Percentiles rank a stretch among this genome's conserved stretches.
Conservation (phyloP, 1,140 invertebrate species). For the Saccostrea cuccullata region DNA sequence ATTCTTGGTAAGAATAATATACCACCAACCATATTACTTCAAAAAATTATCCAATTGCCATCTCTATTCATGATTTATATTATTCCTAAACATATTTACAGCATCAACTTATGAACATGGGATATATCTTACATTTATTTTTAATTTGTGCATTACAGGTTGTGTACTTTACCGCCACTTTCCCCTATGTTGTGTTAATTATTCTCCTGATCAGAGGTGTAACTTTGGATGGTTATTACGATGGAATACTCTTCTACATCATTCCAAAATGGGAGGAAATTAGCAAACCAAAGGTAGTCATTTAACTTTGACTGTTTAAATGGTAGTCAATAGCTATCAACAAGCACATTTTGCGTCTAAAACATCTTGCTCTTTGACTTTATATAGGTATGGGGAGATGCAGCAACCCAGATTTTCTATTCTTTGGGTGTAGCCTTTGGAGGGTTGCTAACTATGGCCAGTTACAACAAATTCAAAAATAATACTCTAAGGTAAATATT, state of each 20-base stretch:
- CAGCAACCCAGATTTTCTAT: constrained; percentile 98
- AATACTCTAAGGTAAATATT: constrained; percentile 67
- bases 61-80: too few species aligned
- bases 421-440: constrained; percentile 96
- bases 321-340: too few species aligned
- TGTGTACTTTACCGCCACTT: constrained; percentile 80
- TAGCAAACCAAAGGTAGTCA: constrained; percentile 65
- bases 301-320: background rate
- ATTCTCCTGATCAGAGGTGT: constrained; percentile 77
- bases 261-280: constrained; percentile 69
- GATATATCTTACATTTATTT: background rate
- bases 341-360: too few species aligned
- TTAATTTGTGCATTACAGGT: constrained; percentile 68
- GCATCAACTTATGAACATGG: too few species aligned
- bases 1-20: too few species aligned
- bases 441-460: constrained; percentile 73
- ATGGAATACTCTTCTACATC: constrained; percentile 88
- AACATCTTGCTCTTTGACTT: too few species aligned
- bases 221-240: constrained; percentile 86
- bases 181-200: constrained; percentile 79
- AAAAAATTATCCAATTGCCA: too few species aligned
- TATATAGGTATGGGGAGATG: constrained; percentile 92
- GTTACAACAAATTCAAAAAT: constrained; percentile 74
- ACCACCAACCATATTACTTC: too few species aligned
- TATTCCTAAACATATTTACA: too few species aligned